These are phyloP conservation scores for Pomatorhinus ruficollis DNA, from an alignment of 2,113 vertebrate genomes.

Conservation along the genomic window DNA sequence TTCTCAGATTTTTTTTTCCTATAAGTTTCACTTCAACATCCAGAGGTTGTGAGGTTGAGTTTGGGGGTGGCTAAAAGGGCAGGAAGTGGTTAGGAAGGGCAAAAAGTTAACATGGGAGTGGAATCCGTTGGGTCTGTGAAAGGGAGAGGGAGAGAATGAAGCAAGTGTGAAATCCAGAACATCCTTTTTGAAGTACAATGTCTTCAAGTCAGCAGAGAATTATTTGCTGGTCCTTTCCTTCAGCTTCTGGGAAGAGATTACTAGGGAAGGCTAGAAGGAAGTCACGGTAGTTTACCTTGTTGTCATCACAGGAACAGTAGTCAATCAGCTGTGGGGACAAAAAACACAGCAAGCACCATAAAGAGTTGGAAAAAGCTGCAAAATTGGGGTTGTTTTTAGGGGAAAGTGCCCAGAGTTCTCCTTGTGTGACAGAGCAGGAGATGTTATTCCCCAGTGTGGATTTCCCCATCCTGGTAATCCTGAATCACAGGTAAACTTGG, in stretches of 20 bases:
- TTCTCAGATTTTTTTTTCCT: neutral
- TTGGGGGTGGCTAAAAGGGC: neutral
- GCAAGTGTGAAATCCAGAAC: neutral
- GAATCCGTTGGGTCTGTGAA: neutral
- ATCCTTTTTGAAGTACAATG: neutral
- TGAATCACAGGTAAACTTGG: neutral
- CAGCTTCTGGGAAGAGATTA: neutral
- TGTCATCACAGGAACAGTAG: slow-evolving; percentile 62
- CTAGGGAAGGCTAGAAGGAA: slow-evolving; percentile 70
- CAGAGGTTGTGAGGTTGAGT: neutral
- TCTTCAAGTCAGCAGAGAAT: neutral
- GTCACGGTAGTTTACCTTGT: slow-evolving; percentile 66
- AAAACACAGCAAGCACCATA: neutral
- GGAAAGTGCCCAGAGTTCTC: neutral
- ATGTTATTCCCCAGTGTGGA: neutral
- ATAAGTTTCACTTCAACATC: neutral
- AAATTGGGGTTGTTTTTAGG: neutral
- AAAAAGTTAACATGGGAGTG: neutral
- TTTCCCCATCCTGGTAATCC: neutral
- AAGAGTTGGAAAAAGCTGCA: neutral
- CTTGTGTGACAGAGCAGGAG: neutral
- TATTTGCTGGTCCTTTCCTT: neutral
- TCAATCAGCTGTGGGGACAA: slow-evolving; percentile 66
- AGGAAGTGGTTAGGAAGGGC: neutral
- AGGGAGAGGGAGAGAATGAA: neutral